Percentiles rank a stretch among this genome's conserved stretches.
phyloP scores from a whole-genome alignment of 1,140 invertebrate species.

The Papilio helenus region DNA sequence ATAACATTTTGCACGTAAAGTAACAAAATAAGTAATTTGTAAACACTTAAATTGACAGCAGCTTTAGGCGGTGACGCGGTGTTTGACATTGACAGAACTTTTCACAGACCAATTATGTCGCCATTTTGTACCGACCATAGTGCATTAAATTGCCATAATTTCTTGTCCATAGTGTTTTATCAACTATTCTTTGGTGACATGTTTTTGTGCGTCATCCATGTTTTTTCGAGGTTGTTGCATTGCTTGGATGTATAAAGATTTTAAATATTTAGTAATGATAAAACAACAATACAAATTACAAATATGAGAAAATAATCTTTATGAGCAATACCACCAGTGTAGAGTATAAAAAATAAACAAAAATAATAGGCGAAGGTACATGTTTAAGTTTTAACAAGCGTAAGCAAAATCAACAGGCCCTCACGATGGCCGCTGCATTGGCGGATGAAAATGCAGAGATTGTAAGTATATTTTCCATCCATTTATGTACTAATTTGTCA shows the following conservation, averaged over 20 bases:
- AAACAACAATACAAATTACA: not conserved
- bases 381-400: not conserved
- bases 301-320: not conserved
- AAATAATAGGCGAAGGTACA: not conserved
- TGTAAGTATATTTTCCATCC: constrained; percentile 48
- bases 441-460: constrained; percentile 64
- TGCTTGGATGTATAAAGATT: not conserved
- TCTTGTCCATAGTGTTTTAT: not conserved
- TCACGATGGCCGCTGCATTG: constrained; percentile 44
- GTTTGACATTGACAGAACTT: not conserved
- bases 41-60: constrained; percentile 40
- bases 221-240: constrained; percentile 12
- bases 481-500: not conserved
- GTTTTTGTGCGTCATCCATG: not conserved
- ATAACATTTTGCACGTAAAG: constrained; percentile 86
- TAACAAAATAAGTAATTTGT: constrained; percentile 48
- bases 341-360: not conserved
- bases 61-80: constrained; percentile 17
- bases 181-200: not conserved
- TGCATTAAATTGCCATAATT: no score
- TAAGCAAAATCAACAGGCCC: not conserved
- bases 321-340: not conserved
- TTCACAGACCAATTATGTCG: not conserved
- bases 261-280: not conserved
- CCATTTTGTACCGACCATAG: not conserved